Base-by-base conservation (phyloP, 2,797 vertebrate species). In the Garrulus glandarius region DNA sequence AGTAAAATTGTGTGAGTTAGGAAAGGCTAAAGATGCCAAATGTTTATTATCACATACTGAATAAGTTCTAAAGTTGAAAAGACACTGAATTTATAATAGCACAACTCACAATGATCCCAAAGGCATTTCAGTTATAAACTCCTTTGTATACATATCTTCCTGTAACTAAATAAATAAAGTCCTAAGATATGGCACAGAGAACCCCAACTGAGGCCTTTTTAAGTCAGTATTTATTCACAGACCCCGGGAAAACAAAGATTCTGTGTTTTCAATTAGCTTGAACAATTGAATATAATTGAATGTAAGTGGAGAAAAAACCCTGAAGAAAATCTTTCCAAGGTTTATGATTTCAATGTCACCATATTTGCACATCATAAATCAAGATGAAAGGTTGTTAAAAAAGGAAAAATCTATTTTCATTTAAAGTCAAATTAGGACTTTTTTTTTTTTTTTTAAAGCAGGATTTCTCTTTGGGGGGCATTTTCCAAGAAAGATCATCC, bases 21-120 rank as follows among this genome's bases (percentile, higher is more conserved):
- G 76, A 92, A 93, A 85, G 59, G 77, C 79, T 92, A 90, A 86
- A 93, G 85, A 94, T 81, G 92, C 94, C 95, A 93, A 88, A 43
- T 79, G 83, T 92, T 93, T 95, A 84, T 91, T 93, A 69, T 76
- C 76, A 78, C 50, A 52, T 43, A 46, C 63, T 37, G 84, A 76
- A 34, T 65, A 90, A 82, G 57, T 47, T 91, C 65, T 30, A 76
- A 95, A 89, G 53, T 76, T 80, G 87, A 89, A 95, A 95, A 63
- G 50, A 57, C 16, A 5, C 19, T 44, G 50, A 91, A 96, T 94
- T 93, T 92, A 79, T 81, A 94, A 75, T 11, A 46, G 69, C 27
- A 50, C 47, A 41, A 65, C 76, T 91, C 86, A 16, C 72, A 57
- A 63, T 37, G 69, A 81, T 75, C 92, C 65, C 65, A 55, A 71